Evolutionary conservation across 2,888 invertebrate genomes (phyloP).

Genomic region (Drosophila acutilabella): DNA sequence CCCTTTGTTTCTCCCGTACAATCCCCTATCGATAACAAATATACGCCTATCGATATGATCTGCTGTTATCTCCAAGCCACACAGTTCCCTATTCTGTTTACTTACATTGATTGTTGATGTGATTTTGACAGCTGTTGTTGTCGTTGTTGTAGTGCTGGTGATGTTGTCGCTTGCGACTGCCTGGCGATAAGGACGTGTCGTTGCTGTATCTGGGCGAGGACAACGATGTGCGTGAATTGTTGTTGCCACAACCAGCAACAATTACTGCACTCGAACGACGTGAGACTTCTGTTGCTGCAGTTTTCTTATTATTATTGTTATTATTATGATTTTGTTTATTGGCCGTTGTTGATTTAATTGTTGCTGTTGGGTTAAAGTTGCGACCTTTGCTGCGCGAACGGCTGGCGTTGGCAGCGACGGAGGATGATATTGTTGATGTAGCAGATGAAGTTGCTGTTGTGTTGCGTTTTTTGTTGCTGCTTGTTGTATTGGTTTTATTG

Average conservation of each 20-base stretch:
- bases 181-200: constrained; percentile 54
- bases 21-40: background rate
- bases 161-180: constrained; percentile 75
- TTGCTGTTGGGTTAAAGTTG: constrained; percentile 12
- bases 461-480: constrained; percentile 45
- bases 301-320: constrained; percentile 38
- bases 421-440: constrained; percentile 35
- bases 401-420: constrained; percentile 32
- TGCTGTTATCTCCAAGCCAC: background rate
- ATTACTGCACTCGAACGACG: constrained; percentile 42
- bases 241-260: constrained; percentile 29
- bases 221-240: constrained; percentile 34
- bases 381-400: constrained; percentile 63
- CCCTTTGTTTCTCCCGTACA: too few species aligned
- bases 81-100: constrained; percentile 24
- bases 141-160: constrained; percentile 39
- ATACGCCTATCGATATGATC: too few species aligned
- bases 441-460: constrained; percentile 19
- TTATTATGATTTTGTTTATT: constrained; percentile 4
- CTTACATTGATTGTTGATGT: constrained; percentile 53
- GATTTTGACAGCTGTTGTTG: constrained; percentile 16
- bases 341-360: constrained; percentile 25
- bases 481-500: constrained; percentile 40
- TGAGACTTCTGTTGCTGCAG: constrained; percentile 28
- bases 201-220: constrained; percentile 43